Evolutionary conservation across 2,888 invertebrate species (phyloP), one percentile per base, ranked within the genome.

Genomic region (Venusia cambrica): DNA sequence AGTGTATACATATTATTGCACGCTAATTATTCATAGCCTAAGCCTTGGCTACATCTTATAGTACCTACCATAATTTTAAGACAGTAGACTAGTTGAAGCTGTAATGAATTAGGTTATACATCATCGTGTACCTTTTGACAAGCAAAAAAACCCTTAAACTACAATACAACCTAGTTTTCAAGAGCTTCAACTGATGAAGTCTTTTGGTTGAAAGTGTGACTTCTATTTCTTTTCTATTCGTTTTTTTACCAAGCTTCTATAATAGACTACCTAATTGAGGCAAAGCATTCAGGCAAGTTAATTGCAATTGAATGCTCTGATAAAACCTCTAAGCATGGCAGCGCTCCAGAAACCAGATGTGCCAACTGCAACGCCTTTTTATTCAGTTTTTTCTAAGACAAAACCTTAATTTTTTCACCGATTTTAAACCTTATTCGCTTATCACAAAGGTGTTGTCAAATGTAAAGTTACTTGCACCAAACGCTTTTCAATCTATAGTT

Each of bases 291-390:
- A 14, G 10, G 20, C 12, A 20, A 32, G 25, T 30, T 18, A 33
- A 44, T 41, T 39, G 36, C 28, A 38, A 37, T 33, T 37, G 31
- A 45, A 45, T 37, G 38, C 44, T 46, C 42, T 49, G 44, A 25
- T 45, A 47, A 46, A 45, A 38, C 35, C 24, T 28, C 35, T 40
- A 34, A 40, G 31, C 42, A 59, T 55, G 65, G 62, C 60, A 68
- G 53, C 50, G 57, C 54, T 51, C 46, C 43, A 55, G 37, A 51
- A 51, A 49, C 61, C 75, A 79, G 79, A 77, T 78, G 78, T 66
- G 54, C 62, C 51, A 71, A n/a, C n/a, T n/a, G n/a, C n/a, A n/a
- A 68, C 62, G 63, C 53, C 58, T 64, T 62, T 68, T 53, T 65
- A 64, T 41, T 58, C 55, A 53, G 55, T 58, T 58, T 54, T 59